Evolutionary conservation across 1,140 invertebrate species (phyloP).

Genomic region (Drosophila ercepeae): DNA sequence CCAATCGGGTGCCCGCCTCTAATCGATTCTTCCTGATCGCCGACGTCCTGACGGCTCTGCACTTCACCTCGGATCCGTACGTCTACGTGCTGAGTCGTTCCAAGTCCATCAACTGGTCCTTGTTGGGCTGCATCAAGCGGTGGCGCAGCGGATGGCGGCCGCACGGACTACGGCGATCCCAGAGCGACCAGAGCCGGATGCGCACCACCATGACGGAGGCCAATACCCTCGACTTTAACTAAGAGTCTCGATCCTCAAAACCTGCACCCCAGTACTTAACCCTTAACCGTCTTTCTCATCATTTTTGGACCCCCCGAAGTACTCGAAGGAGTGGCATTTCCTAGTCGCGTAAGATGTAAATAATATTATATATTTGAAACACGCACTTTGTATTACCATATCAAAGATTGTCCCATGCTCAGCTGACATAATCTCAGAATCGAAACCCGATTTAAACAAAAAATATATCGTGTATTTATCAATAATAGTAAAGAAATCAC

Average conservation of each 20-base stretch:
- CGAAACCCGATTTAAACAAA: constrained; percentile 21
- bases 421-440: constrained; percentile 46
- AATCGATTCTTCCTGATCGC: constrained; percentile 85
- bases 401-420: constrained; percentile 38
- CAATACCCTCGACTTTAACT: constrained; percentile 70
- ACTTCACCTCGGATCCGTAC: constrained; percentile 92
- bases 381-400: constrained; percentile 46
- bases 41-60: constrained; percentile 91
- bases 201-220: constrained; percentile 77
- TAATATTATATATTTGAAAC: constrained; percentile 20
- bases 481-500: not conserved
- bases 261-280: constrained; percentile 46
- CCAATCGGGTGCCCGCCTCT: constrained; percentile 52
- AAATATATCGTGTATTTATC: constrained; percentile 18
- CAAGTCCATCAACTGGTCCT: constrained; percentile 75
- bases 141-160: constrained; percentile 69
- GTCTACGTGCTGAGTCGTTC: constrained; percentile 90
- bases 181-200: constrained; percentile 80
- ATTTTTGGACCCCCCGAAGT: not conserved
- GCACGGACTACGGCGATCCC: constrained; percentile 62
- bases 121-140: constrained; percentile 70
- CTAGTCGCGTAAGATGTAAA: constrained; percentile 43
- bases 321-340: not conserved
- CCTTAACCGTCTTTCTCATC: not conserved
- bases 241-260: constrained; percentile 13